phyloP scores from a whole-genome alignment of 2,113 vertebrate species.

The Chinchilla lanigera region DNA sequence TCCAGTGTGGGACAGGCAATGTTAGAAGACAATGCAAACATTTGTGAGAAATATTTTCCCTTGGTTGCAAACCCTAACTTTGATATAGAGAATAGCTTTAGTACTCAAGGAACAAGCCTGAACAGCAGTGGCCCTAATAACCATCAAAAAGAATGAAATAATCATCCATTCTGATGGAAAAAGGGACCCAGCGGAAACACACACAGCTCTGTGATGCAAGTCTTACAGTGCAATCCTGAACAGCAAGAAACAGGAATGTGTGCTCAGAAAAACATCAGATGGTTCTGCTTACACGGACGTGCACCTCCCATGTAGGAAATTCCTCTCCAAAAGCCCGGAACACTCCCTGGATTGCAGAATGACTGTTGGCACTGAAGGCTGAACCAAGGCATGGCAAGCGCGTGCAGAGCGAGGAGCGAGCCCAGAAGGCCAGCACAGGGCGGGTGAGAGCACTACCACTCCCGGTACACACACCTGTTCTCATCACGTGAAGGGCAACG shows the following conservation, averaged over 20 bases:
- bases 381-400: not conserved
- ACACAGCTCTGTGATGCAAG: not conserved
- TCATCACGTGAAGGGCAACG: constrained; percentile 37
- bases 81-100: not conserved
- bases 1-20: constrained; percentile 56
- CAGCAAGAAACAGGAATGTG: not conserved
- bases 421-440: not conserved
- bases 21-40: constrained; percentile 65
- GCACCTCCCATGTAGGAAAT: not conserved
- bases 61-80: constrained; percentile 51
- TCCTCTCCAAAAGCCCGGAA: not conserved
- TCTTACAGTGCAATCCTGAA: not conserved
- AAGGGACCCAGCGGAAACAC: not conserved
- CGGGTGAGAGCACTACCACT: fast-evolving
- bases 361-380: not conserved
- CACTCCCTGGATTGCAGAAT: not conserved
- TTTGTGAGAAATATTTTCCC: constrained; percentile 46
- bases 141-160: constrained; percentile 7
- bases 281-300: not conserved
- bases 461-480: not conserved
- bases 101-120: constrained; percentile 23
- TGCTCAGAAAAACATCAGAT: not conserved
- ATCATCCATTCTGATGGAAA: constrained; percentile 1
- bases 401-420: not conserved
- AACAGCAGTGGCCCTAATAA: constrained; percentile 23